These are phyloP conservation scores for Tachyglossus aculeatus DNA, from an alignment of 2,797 vertebrate species.

Conservation along the genomic window DNA sequence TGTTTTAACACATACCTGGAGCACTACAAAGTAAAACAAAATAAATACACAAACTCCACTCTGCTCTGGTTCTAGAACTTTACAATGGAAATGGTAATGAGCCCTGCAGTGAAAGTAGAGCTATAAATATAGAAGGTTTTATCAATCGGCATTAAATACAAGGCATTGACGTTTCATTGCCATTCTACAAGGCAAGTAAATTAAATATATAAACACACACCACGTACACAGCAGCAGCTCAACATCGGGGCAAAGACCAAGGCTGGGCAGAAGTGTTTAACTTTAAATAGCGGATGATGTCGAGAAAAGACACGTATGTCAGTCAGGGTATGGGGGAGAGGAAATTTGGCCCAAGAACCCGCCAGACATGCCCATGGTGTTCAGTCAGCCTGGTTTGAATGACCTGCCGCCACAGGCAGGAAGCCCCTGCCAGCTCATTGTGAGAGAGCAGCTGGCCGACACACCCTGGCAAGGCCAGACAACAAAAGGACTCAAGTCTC, in stretches of 20 bases:
- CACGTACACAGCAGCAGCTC: neutral
- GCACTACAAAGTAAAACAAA: constrained; percentile 48
- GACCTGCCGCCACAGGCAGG: no score
- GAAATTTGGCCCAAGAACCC: neutral
- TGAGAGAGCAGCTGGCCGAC: no score
- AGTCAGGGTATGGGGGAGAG: neutral
- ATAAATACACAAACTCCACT: constrained; percentile 64
- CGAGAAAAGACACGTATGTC: neutral
- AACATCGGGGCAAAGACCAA: neutral
- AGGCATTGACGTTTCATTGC: constrained; percentile 8
- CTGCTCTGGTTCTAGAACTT: neutral
- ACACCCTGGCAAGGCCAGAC: no score
- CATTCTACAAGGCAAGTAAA: neutral
- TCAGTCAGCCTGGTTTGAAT: no score
- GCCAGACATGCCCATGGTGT: no score
- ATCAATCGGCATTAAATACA: constrained; percentile 30
- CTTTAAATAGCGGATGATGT: neutral
- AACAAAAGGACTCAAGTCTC: no score
- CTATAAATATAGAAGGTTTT: constrained; percentile 33
- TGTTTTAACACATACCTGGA: constrained; percentile 26
- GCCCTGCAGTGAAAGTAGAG: neutral
- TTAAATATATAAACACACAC: neutral
- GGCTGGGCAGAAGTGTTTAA: neutral
- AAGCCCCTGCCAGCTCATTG: no score
- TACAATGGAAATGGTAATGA: constrained; percentile 7